Conservation (phyloP, 35 echinoderm and acorn worm genomes). For the Chiridota heheva region DNA sequence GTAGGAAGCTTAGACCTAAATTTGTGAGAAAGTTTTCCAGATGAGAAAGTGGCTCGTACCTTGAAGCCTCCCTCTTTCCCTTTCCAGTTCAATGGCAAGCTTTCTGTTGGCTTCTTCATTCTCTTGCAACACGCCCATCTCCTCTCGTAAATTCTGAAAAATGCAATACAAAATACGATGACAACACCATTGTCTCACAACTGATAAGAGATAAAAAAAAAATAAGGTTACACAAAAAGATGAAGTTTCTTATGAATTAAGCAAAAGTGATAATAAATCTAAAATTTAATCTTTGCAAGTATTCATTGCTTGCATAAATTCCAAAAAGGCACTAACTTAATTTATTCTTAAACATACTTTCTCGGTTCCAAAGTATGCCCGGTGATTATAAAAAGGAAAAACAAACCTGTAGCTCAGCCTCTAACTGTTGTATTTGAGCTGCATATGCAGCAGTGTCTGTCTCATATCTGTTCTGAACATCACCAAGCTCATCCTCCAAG, state of each 20-base stretch:
- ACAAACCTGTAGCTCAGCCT: constrained; percentile 74
- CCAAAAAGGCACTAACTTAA: no score
- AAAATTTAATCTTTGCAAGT: no score
- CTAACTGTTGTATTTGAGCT: constrained; percentile 48
- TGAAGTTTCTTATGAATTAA: background rate
- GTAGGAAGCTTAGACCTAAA: no score
- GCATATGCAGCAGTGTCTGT: constrained; percentile 69
- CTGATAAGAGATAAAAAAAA: background rate
- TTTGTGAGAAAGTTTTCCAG: no score
- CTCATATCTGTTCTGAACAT: constrained; percentile 50
- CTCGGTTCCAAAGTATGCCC: no score
- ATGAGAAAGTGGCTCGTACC: no score
- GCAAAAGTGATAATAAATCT: background rate
- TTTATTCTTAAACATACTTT: no score
- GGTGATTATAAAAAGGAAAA: no score
- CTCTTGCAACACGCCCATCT: constrained; percentile 58
- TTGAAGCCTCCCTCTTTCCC: constrained; percentile 83
- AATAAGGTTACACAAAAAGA: background rate
- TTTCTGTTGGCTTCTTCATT: constrained; percentile 72
- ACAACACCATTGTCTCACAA: no score
- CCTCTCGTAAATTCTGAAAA: constrained; percentile 55
- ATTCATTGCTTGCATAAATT: no score
- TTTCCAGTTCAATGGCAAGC: constrained; percentile 83
- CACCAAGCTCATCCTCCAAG: constrained; percentile 47
- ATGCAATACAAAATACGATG: constrained; percentile 18